Evolutionary conservation across 2,888 invertebrate genomes (phyloP), one percentile per base, ranked within the genome.

Genomic region (Biston stratarius): DNA sequence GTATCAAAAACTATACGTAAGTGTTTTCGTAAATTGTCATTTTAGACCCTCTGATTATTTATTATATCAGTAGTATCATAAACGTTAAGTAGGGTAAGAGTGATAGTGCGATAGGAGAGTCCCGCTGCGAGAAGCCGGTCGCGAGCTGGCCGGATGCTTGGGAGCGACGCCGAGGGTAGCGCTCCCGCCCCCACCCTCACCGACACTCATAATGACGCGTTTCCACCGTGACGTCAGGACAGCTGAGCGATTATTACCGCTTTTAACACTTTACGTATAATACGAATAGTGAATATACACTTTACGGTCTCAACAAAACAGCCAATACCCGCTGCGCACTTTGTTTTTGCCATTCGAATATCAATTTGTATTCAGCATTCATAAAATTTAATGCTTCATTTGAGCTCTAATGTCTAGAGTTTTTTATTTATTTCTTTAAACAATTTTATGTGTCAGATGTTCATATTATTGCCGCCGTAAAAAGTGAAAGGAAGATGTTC

Each of bases 171-270:
- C 78, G 75, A 77, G 76, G 80, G 79, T 77, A 74, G 69, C 67
- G 69, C 72, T 67, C 69, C 74, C 72, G 75, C 68, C 73, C n/a
- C 67, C 73, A 74, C 78, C 73, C 81, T 53, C 77, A 77, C 86
- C 90, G 89, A 89, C 89, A 87, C 83, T 82, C 75, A 76, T 73
- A 77, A 81, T 83, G 81, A 77, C 79, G 82, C 79, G 79, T 73
- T 78, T 78, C 69, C 74, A 77, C 68, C 68, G 81, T 90, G 90
- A 92, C 92, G 92, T 92, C 90, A 90, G 76, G 55, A 64, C 75
- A 75, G 73, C 75, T 75, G 73, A 70, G 67, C 66, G 67, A 65
- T 61, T 86, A 86, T 89, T 89, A 87, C 81, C 76, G 33, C 47
- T 51, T 61, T 24, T 49, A 74, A 70, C 74, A 82, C 82, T 85